Percentiles rank a stretch among this genome's conserved stretches.
phyloP scores from a whole-genome alignment of 1,140 invertebrate genomes.

The Heliconius hewitsoni region DNA sequence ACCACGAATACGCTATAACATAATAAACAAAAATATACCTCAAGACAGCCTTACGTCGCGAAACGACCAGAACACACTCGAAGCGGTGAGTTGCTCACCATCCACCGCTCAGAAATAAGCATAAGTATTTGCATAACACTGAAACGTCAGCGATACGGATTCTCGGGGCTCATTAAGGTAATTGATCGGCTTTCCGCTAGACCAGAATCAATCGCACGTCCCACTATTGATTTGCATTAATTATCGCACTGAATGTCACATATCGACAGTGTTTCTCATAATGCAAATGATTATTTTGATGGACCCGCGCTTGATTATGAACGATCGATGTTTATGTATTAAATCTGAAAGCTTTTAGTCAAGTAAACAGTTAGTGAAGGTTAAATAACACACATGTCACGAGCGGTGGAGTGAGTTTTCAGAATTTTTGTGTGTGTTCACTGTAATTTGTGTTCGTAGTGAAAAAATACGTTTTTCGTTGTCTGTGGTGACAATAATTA shows the following conservation, averaged over 20 bases:
- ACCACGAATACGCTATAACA: neutral
- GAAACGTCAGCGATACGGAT: slow-evolving; percentile 75
- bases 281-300: slow-evolving; percentile 75
- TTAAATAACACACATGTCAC: slow-evolving; percentile 23
- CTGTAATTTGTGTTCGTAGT: neutral
- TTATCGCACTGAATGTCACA: slow-evolving; percentile 73
- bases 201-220: slow-evolving; percentile 77
- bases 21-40: neutral
- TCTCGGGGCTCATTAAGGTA: slow-evolving; percentile 76
- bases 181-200: slow-evolving; percentile 78
- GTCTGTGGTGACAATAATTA: neutral
- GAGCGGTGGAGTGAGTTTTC: slow-evolving; percentile 6
- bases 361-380: slow-evolving; percentile 43
- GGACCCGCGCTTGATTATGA: slow-evolving; percentile 61
- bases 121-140: slow-evolving; percentile 74
- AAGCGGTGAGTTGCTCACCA: slow-evolving; percentile 45
- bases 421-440: neutral
- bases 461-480: neutral
- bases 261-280: slow-evolving; percentile 63
- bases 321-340: slow-evolving; percentile 52
- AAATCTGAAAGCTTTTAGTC: slow-evolving; percentile 55
- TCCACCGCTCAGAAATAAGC: slow-evolving; percentile 60
- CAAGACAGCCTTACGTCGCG: slow-evolving; percentile 5
- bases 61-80: slow-evolving; percentile 26
- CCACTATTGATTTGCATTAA: slow-evolving; percentile 78